Evolutionary conservation across 2,797 vertebrate species (phyloP).

Genomic region (Sebastes aleutianus): DNA sequence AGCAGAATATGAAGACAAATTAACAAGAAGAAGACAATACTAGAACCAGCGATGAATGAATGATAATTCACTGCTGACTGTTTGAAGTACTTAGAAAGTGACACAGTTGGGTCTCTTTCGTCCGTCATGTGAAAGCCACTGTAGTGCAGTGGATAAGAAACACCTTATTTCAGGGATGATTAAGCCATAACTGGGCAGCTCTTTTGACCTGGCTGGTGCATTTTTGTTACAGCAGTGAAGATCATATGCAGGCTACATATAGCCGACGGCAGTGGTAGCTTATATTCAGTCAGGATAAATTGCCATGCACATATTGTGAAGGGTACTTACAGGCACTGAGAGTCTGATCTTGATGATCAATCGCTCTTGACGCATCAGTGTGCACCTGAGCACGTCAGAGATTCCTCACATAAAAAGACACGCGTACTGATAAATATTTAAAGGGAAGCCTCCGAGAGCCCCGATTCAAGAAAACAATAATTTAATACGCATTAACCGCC

Average conservation of each 20-base stretch:
- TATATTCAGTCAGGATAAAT: conserved; percentile 48
- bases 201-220: neutral
- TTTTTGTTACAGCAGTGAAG: neutral
- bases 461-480: conserved; percentile 54
- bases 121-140: neutral
- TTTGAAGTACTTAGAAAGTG: neutral
- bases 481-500: conserved; percentile 41
- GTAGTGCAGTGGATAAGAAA: neutral
- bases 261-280: neutral
- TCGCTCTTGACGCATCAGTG: conserved; percentile 27
- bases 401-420: conserved; percentile 64
- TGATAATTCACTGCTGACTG: neutral
- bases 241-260: neutral
- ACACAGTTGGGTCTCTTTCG: neutral
- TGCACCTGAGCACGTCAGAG: conserved; percentile 43
- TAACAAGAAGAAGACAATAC: neutral
- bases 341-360: conserved; percentile 60
- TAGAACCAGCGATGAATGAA: neutral
- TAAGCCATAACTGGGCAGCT: neutral
- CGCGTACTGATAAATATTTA: conserved; percentile 71
- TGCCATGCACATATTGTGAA: conserved; percentile 22
- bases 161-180: neutral
- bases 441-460: conserved; percentile 49
- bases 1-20: neutral
- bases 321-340: conserved; percentile 24